These are phyloP conservation scores for Zaprionus kolodkinae DNA, from an alignment of 1,140 invertebrate genomes.

Conservation along the genomic window DNA sequence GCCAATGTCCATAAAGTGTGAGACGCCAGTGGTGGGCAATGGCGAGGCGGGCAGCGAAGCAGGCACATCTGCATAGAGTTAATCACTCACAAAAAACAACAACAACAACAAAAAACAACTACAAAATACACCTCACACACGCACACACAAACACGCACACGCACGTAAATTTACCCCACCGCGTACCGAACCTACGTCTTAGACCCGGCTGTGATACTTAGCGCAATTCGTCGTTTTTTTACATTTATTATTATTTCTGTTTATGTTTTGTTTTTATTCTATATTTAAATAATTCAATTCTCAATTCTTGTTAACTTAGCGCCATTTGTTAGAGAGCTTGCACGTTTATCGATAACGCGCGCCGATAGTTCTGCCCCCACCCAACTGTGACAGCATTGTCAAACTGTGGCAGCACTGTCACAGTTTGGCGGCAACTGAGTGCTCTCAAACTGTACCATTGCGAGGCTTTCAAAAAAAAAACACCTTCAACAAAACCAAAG, in stretches of 20 bases:
- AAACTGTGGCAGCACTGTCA: conserved; percentile 28
- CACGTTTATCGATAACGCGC: conserved; percentile 33
- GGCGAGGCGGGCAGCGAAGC: conserved; percentile 46
- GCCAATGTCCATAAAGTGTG: conserved; percentile 51
- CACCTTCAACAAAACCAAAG: conserved; percentile 37
- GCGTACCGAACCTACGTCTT: conserved; percentile 67
- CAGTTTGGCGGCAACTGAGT: conserved; percentile 33
- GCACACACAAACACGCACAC: conserved; percentile 19
- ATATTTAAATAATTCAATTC: conserved; percentile 45
- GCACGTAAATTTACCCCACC: conserved; percentile 53
- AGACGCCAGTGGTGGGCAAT: conserved; percentile 48
- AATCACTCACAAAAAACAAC: conserved; percentile 6
- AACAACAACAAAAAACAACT: background rate
- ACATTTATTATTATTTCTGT: conserved; percentile 49
- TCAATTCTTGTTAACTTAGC: conserved; percentile 36
- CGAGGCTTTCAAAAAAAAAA: conserved; percentile 60
- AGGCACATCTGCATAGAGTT: conserved; percentile 36
- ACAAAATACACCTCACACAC: conserved; percentile 19
- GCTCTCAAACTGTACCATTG: conserved; percentile 55
- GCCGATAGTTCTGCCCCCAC: conserved; percentile 20
- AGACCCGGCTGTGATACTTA: conserved; percentile 82
- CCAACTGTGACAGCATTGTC: conserved; percentile 22
- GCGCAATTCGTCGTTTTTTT: conserved; percentile 69
- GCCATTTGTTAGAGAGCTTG: conserved; percentile 41
- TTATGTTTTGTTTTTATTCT: conserved; percentile 62